Base-by-base conservation (phyloP, 2,888 invertebrate genomes). In the Allygus modestus region DNA sequence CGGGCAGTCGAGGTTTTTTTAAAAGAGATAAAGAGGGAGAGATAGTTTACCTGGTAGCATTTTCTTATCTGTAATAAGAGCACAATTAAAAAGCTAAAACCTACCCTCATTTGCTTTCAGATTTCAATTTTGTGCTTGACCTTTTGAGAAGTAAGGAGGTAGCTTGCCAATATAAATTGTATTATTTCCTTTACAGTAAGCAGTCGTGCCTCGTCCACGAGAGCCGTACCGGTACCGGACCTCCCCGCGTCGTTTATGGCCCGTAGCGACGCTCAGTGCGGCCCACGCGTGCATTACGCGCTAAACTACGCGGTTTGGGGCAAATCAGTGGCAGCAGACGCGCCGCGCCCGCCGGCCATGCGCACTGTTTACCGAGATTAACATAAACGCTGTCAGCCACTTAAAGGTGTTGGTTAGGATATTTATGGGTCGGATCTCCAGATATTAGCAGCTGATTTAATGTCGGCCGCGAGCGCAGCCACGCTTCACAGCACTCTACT, bases 361-460 rank as follows among this genome's bases (percentile, higher is more conserved):
- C 46, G 43, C 75, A 46, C 75, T 77, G 75, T 77, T 77, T 77
- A 77, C 75, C 75, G 51, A 77, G 26, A 77, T 77, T 77, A 46
- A 4, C 75, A 77, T 77, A 77, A 77, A 77, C 75, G 73, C 73
- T 43, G 75, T 77, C 75, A 65, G 75, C 75, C 75, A 46, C 75
- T 77, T 77, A 28, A 2, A 46, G 46, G 75, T 77, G 75, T 77
- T 77, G 43, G 46, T 51, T 31, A 11, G 46, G 46, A 77, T 77
- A 77, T 77, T 77, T 77, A 77, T 77, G 75, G 23, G 26, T 65
- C 65, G 31, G 65, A 65, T 65, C 65, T 65, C 15, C 28, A 23
- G 75, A 77, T 46, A 77, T 77, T 77, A 77, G 51, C 43, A 28
- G 46, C 75, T 77, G 75, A 77, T 77, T 46, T 77, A 77, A 77